Evolutionary conservation across 2,888 invertebrate species (phyloP), one percentile per base, ranked within the genome.

Genomic region (Scaptomyza parva): DNA sequence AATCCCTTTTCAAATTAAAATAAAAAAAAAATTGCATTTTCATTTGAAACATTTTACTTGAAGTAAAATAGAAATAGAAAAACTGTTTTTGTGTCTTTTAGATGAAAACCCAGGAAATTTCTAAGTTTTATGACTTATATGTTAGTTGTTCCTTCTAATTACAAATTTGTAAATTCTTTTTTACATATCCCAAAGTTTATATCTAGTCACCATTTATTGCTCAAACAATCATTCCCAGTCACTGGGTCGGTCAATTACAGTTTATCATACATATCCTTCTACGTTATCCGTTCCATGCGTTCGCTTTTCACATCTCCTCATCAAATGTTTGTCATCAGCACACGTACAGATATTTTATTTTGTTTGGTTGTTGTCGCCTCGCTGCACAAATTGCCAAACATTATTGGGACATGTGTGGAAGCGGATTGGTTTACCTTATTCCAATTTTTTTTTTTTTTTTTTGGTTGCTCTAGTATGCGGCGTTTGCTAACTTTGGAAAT

Each of bases 331-430:
- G 69, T 54, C 39, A 64, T 67, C 66, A 70, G 62, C 55, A 73
- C 70, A 70, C 70, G 65, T 57, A 68, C 57, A 66, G 63, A 63
- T 81, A 71, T 78, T 66, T 67, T 35, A 51, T 55, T 57, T 44
- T 52, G 40, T 35, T 70, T 48, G 66, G 65, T 61, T 80, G 77
- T 64, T 72, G 76, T 53, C 44, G 50, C 47, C 54, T 37, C 37
- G 64, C 52, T 83, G 86, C 86, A 83, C 86, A 86, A 82, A 83
- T 82, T 86, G 81, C 71, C 83, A 86, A 86, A 84, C 71, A 85
- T 67, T 75, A 85, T 67, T 75, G 75, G 65, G 76, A 69, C 81
- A 80, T 72, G 51, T 80, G 84, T 71, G 73, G 64, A 65, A 62
- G 70, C 50, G 71, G 67, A 68, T 66, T 63, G 76, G 80, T 76